A percentile compares a stretch with the other conserved stretches of the same genome.
Conservation (phyloP, 2,797 vertebrate genomes). For the Leptodactylus fallax region DNA sequence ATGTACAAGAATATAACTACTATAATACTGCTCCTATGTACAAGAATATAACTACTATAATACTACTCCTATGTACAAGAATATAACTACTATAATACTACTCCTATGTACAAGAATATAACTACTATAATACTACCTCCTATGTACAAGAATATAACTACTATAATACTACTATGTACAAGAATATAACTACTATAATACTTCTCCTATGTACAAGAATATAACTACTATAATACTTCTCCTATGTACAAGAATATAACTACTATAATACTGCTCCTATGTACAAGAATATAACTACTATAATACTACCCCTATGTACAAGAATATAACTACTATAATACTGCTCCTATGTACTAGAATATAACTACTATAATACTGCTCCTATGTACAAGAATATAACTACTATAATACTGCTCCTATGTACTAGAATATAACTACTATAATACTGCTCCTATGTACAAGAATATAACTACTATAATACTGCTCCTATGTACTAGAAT, state of each 20-base stretch:
- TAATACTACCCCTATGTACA: conserved; percentile 8
- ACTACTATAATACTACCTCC: background rate
- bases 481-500: too few species aligned
- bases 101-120: background rate
- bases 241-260: background rate
- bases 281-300: conserved; percentile 14
- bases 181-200: too few species aligned
- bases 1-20: conserved; percentile 20
- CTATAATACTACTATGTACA: too few species aligned
- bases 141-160: background rate
- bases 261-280: conserved; percentile 8
- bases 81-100: background rate
- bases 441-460: conserved; percentile 8
- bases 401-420: conserved; percentile 7
- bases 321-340: conserved; percentile 19
- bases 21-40: background rate
- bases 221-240: too few species aligned
- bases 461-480: background rate
- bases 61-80: background rate
- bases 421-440: conserved; percentile 8
- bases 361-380: conserved; percentile 17
- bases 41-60: background rate
- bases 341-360: background rate
- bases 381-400: conserved; percentile 13
- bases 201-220: too few species aligned